A percentile compares a stretch with the other conserved stretches of the same genome.
phyloP scores from a whole-genome alignment of 1,140 invertebrate species.

The Helicorthomorpha holstii region DNA sequence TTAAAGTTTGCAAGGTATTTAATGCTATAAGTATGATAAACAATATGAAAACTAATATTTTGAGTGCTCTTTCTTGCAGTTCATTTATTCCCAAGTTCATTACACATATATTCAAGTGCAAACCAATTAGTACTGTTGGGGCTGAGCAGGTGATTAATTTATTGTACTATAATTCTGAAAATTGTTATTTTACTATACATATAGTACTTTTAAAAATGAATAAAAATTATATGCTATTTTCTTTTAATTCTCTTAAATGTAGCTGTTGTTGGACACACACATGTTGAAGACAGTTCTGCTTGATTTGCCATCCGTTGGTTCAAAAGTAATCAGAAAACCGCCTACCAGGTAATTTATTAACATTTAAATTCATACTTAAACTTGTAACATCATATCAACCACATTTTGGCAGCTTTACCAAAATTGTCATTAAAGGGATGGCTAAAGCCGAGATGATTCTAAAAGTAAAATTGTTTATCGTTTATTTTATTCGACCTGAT shows the following conservation, averaged over 20 bases:
- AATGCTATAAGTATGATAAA: not conserved
- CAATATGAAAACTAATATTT: slow-evolving; percentile 4
- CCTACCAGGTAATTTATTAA: slow-evolving; percentile 43
- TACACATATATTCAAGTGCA: slow-evolving; percentile 83
- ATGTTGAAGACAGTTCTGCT: slow-evolving; percentile 92
- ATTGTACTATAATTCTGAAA: not conserved
- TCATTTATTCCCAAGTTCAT: slow-evolving; percentile 92
- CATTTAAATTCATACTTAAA: not conserved
- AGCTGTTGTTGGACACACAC: slow-evolving; percentile 87
- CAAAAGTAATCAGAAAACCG: slow-evolving; percentile 64
- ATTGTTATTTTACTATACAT: not conserved
- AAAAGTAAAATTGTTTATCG: slow-evolving; percentile 42
- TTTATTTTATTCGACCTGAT: not conserved
- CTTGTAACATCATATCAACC: not conserved
- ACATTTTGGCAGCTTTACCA: slow-evolving; percentile 36
- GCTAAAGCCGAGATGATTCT: slow-evolving; percentile 96
- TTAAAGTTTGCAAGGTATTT: slow-evolving; percentile 73
- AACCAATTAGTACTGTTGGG: slow-evolving; percentile 76
- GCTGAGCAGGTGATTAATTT: slow-evolving; percentile 57
- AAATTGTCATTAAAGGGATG: slow-evolving; percentile 91
- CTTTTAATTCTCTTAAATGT: too few species aligned
- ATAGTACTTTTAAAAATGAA: too few species aligned
- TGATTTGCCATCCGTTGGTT: slow-evolving; percentile 82
- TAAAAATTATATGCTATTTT: too few species aligned
- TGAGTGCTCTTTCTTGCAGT: slow-evolving; percentile 31